phyloP scores from a whole-genome alignment of 2,888 invertebrate genomes.

The Melinopterus prodromus region DNA sequence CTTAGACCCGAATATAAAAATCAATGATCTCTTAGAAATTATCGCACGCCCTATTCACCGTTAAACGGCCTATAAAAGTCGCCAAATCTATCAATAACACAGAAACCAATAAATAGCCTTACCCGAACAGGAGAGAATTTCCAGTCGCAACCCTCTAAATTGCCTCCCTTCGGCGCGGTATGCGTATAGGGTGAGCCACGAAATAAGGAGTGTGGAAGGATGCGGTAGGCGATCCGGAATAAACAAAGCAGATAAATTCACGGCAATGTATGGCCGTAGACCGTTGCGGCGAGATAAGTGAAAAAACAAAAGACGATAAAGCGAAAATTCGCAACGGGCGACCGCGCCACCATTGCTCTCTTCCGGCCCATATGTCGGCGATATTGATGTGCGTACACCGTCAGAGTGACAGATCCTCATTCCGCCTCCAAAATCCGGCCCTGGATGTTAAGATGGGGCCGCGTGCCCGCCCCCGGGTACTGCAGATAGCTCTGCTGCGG shows the following conservation, averaged over 20 bases:
- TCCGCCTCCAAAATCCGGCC: slow-evolving; percentile 35
- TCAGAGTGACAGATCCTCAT: slow-evolving; percentile 32
- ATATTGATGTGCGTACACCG: slow-evolving; percentile 39
- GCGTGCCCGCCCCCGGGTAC: slow-evolving; percentile 19
- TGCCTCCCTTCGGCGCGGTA: background rate
- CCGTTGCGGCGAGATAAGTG: slow-evolving; percentile 33
- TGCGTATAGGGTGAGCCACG: background rate
- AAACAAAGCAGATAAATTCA: slow-evolving; percentile 37
- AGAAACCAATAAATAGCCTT: background rate
- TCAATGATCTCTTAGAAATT: background rate
- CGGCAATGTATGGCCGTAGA: slow-evolving; percentile 34
- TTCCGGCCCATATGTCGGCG: slow-evolving; percentile 28
- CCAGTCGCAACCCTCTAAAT: background rate
- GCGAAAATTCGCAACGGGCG: slow-evolving; percentile 21
- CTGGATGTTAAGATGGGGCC: slow-evolving; percentile 29
- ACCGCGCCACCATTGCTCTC: slow-evolving; percentile 15
- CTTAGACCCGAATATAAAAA: background rate
- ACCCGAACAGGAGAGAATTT: background rate
- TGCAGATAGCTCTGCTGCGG: slow-evolving; percentile 34
- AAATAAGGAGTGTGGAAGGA: slow-evolving; percentile 4
- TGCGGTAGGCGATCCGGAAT: slow-evolving; percentile 19
- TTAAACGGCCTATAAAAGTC: background rate
- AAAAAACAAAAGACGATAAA: slow-evolving; percentile 34
- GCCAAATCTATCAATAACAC: slow-evolving; percentile 6
- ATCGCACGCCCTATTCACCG: background rate